A percentile compares a stretch with the other conserved stretches of the same genome.
These are phyloP conservation scores for Nephila pilipes DNA, from an alignment of 1,140 invertebrate species.

Conservation along the genomic window DNA sequence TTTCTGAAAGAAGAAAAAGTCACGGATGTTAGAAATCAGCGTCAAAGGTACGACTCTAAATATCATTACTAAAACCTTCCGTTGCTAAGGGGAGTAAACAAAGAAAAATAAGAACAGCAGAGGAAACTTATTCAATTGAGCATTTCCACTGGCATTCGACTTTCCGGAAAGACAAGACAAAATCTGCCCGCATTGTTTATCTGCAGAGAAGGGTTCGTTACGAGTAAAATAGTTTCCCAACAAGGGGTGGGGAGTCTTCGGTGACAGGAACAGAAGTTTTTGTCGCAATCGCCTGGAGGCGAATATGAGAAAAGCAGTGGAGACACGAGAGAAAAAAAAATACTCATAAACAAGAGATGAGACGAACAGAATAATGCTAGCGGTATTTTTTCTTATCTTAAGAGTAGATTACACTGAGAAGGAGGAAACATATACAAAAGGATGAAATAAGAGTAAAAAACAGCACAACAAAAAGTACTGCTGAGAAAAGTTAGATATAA, in stretches of 20 bases:
- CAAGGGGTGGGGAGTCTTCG: not conserved
- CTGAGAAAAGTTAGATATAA: not conserved
- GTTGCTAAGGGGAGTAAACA: not conserved
- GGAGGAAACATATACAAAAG: not conserved
- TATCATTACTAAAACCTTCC: constrained; percentile 26
- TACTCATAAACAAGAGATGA: constrained; percentile 39
- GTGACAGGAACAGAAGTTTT: constrained; percentile 27
- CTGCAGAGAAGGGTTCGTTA: constrained; percentile 40
- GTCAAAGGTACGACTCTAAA: constrained; percentile 27
- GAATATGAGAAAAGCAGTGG: constrained; percentile 8
- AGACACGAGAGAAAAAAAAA: not conserved
- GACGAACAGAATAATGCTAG: constrained; percentile 18
- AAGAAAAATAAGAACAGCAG: not conserved
- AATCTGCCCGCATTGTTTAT: constrained; percentile 44
- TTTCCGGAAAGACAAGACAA: not conserved
- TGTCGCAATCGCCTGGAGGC: constrained; percentile 26
- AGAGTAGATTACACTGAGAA: not conserved
- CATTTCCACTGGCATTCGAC: constrained; percentile 41
- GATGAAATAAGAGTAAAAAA: constrained; percentile 15
- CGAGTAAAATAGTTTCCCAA: constrained; percentile 16
- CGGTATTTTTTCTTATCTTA: constrained; percentile 50
- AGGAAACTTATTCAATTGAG: constrained; percentile 58
- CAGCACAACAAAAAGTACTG: not conserved
- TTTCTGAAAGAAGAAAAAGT: not conserved
- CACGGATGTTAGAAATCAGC: constrained; percentile 33